phyloP scores from a whole-genome alignment of 2,888 invertebrate species.

The Melangyna quadrimaculata region DNA sequence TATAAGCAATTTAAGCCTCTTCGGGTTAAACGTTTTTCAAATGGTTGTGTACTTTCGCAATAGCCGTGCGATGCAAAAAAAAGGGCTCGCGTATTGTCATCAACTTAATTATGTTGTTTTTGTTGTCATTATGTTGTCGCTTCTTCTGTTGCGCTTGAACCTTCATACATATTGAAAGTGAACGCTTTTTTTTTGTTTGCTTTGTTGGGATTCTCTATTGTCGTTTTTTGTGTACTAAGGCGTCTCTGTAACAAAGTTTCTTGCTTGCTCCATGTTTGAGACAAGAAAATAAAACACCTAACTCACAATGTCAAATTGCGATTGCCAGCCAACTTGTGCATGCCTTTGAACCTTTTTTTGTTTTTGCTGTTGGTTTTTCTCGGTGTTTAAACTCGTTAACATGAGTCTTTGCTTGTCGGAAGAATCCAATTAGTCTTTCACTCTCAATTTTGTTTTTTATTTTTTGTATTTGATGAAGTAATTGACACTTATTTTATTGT shows the following conservation, averaged over 20 bases:
- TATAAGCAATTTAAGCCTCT: neutral
- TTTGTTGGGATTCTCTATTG: neutral
- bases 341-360: neutral
- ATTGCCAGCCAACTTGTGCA: neutral
- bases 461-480: neutral
- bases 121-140: neutral
- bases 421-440: neutral
- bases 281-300: neutral
- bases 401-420: neutral
- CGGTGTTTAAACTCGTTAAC: neutral
- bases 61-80: neutral
- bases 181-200: neutral
- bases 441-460: neutral
- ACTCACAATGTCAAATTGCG: neutral
- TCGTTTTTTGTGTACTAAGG: neutral
- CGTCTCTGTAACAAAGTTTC: neutral
- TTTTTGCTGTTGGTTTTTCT: neutral
- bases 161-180: neutral
- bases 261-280: neutral
- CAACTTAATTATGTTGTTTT: constrained; percentile 1
- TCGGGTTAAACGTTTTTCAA: neutral
- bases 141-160: neutral
- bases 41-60: constrained; percentile 1
- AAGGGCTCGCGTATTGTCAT: neutral
- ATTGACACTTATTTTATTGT: neutral